Base-by-base conservation (phyloP, 2,888 invertebrate species). In the Elegia similella region DNA sequence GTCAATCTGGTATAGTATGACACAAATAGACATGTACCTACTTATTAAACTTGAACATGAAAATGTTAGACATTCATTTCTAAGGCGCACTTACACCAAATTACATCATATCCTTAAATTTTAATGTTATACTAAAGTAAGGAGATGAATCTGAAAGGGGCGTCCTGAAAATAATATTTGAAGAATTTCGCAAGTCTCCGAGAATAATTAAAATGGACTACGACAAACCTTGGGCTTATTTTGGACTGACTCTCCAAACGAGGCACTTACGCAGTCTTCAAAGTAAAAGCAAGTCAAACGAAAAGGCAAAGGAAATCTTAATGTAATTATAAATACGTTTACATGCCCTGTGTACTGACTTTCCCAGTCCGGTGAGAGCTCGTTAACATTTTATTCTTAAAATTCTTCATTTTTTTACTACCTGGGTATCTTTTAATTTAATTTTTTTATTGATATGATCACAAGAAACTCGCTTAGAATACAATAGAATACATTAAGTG, bases 261-360 rank as follows among this genome's bases (percentile, higher is more conserved):
- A 68, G 62, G 64, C 61, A 67, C 66, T 70, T 67, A 61, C 53
- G 57, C 64, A 60, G 64, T 65, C 60, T 70, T 69, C 64, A 68
- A 74, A 76, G 70, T 71, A 65, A 63, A 63, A 64, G 60, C 58
- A 70, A 75, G 66, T 71, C 65, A 66, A 62, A 66, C 58, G 62
- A 66, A 69, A 72, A 59, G 65, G 67, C 65, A 73, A 75, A 75
- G 68, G 63, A 70, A 68, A 66, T 64, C 59, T 55, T 66, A 70
- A 68, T 66, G 63, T 69, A 67, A 73, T 73, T 70, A 68, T 67
- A 62, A 69, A 71, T 62, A 66, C 62, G 59, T 58, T 62, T 50
- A 56, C 54, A 30, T 56, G 29, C 43, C 12, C 13, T 16, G 13
- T 55, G 55, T 30, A 5, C 17, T 43, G 52, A 16, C 30, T 2